Evolutionary conservation across 2,797 vertebrate species (phyloP).

Genomic region (Enteromius trimaculatus): DNA sequence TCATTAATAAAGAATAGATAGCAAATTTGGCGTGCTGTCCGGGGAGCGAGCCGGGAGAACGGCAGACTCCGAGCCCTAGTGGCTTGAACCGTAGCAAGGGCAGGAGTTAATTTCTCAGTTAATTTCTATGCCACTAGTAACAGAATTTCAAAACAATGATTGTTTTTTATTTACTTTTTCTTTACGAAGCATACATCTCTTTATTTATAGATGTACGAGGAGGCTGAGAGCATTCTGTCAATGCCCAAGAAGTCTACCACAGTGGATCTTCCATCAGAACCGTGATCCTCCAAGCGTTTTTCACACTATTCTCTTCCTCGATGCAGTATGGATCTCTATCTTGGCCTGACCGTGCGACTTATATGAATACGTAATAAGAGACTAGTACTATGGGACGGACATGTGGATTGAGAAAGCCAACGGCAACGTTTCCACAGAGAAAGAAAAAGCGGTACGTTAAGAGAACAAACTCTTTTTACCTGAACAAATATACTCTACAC

Average conservation of each 20-base stretch:
- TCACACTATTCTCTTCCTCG: constrained; percentile 25
- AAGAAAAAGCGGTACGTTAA: constrained; percentile 51
- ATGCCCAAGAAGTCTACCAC: constrained; percentile 81
- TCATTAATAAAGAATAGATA: too few species aligned
- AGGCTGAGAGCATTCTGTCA: constrained; percentile 93
- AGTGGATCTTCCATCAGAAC: constrained; percentile 80
- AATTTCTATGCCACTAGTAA: neutral
- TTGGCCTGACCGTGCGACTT: constrained; percentile 29
- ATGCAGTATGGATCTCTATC: constrained; percentile 37
- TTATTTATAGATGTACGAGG: constrained; percentile 90
- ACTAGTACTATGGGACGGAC: constrained; percentile 24
- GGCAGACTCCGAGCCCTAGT: too few species aligned
- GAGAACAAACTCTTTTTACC: constrained; percentile 45
- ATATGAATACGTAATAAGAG: constrained; percentile 47
- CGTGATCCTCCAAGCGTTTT: constrained; percentile 76
- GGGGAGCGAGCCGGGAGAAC: too few species aligned
- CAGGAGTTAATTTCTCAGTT: too few species aligned
- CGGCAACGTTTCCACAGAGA: constrained; percentile 19
- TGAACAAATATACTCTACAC: constrained; percentile 49
- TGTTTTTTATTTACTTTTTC: neutral
- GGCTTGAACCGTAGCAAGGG: too few species aligned
- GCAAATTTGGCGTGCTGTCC: too few species aligned
- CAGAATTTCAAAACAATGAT: neutral
- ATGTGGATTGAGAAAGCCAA: constrained; percentile 22
- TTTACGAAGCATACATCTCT: neutral